Evolutionary conservation across 1,140 invertebrate species (phyloP), one percentile per base, ranked within the genome.

Genomic region (Leptestheria dahalacensis): DNA sequence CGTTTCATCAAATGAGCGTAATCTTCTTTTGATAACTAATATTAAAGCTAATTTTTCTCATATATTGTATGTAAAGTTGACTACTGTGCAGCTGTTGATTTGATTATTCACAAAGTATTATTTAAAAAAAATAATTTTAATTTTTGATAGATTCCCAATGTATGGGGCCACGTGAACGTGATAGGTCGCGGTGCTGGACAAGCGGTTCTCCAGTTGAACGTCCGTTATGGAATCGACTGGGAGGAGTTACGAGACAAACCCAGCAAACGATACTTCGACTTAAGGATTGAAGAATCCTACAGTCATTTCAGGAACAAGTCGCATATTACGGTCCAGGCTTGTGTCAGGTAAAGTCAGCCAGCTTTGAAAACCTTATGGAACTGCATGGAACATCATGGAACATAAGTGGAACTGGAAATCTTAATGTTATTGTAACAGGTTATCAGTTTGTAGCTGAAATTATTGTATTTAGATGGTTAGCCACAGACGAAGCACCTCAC

Each of bases 111-210:
- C 29, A n/a, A n/a, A n/a, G n/a, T n/a, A n/a, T n/a, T n/a, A n/a
- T n/a, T n/a, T 12, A 47, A 47, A 47, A 47, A 47, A 12, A 47
- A 63, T 49, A 21, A 61, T 48, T 11, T 28, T 33, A 50, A 61
- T 24, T 61, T 20, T 48, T 61, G 66, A 3, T 61, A 77, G 74
- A 68, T 77, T 18, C 65, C 68, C 18, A 70, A 73, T 48, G 77
- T 79, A 0, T 82, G 76, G 74, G 79, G 80, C 28, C 75, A 77
- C 66, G 70, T 79, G 2, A 73, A 73, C 61, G 67, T 79, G 0
- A 60, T 71, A 6, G 77, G 76, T 4, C 68, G 73, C 65, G 80
- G 81, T 23, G 70, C 74, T n/a, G 80, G 80, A 2, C 69, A 78
- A 52, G 78, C 78, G 4, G 61, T 79, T 3, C 64, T 75, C 3